Evolutionary conservation across 2,113 vertebrate species (phyloP), one percentile per base, ranked within the genome.

Genomic region (Stigmatopora argus): DNA sequence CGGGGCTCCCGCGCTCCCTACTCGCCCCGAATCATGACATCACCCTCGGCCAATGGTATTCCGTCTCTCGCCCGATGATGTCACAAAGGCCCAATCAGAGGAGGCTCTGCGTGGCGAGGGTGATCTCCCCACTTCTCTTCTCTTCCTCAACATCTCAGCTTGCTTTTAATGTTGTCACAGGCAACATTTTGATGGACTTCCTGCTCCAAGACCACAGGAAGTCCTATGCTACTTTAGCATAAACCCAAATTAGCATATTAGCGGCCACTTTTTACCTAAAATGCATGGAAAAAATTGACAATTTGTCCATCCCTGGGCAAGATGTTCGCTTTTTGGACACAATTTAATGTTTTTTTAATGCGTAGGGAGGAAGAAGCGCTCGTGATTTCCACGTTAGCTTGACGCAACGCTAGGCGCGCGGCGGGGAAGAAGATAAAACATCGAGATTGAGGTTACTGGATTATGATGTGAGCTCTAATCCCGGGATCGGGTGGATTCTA

Each of bases 81-180:
- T 91, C 86, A 92, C 82, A 60, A 35, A 41, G 21, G 79, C 19
- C 89, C 87, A 90, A 90, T 91, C 66, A 71, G 81, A 74, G 31
- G 57, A 61, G 46, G 49, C 45, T 55, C 46, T 80, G 77, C 63
- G 70, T 60, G 71, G 51, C 64, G 71, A 83, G 81, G 77, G 78
- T 80, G 77, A 18, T 59, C 57, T 17, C 13, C n/a, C 35, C 58
- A 41, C 35, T 31, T 6, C 14, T 31, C 52, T 55, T 26, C 35
- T 38, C 38, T 41, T 10, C 7, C 38, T 41, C 38, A 41, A 41
- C 38, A 41, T 41, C 38, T 41, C 7, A 41, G 2, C 38, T 41
- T 1, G 4, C 7, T 41, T 41, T 41, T 31, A 31, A 31, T 31
- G 26, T 31, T 41, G 38, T 41, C 7, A 41, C 26, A 41, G 38